A percentile compares a stretch with the other conserved stretches of the same genome.
phyloP scores from a whole-genome alignment of 2,888 invertebrate genomes.

The Phortica magna region DNA sequence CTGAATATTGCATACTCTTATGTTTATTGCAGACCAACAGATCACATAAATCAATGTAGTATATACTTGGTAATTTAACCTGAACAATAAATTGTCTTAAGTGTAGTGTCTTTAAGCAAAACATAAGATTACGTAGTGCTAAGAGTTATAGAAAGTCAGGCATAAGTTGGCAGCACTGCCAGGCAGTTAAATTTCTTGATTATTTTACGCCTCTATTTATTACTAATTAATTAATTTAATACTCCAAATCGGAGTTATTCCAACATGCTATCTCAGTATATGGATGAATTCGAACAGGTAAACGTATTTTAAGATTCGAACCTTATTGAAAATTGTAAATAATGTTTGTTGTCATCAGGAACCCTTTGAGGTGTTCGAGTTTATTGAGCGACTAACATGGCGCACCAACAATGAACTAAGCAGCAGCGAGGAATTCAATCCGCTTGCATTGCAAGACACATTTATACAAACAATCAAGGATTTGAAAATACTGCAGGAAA shows the following conservation, averaged over 20 bases:
- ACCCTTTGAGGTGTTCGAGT: slow-evolving; percentile 97
- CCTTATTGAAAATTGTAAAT: neutral
- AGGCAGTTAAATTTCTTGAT: slow-evolving; percentile 22
- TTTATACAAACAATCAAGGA: slow-evolving; percentile 96
- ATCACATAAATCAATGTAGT: too few relatives aligned
- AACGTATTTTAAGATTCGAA: slow-evolving; percentile 39
- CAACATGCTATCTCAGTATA: slow-evolving; percentile 90
- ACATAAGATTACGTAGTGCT: too few relatives aligned
- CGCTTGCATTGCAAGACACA: slow-evolving; percentile 91
- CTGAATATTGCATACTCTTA: too few relatives aligned
- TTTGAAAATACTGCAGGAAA: slow-evolving; percentile 86
- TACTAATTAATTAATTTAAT: neutral
- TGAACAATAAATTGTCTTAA: too few relatives aligned
- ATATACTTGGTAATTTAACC: too few relatives aligned
- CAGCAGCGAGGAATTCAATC: slow-evolving; percentile 86
- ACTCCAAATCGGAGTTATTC: slow-evolving; percentile 35
- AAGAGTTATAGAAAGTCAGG: too few relatives aligned
- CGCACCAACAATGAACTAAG: slow-evolving; percentile 89
- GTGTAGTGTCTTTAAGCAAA: too few relatives aligned
- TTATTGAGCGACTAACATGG: slow-evolving; percentile 97
- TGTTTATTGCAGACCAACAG: too few relatives aligned
- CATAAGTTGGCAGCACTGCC: slow-evolving; percentile 41
- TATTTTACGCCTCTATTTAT: slow-evolving; percentile 23
- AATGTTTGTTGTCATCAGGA: slow-evolving; percentile 81
- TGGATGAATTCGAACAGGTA: slow-evolving; percentile 92